Evolutionary conservation across 2,888 invertebrate species (phyloP), one percentile per base, ranked within the genome.

Genomic region (Xanthia icteritia): DNA sequence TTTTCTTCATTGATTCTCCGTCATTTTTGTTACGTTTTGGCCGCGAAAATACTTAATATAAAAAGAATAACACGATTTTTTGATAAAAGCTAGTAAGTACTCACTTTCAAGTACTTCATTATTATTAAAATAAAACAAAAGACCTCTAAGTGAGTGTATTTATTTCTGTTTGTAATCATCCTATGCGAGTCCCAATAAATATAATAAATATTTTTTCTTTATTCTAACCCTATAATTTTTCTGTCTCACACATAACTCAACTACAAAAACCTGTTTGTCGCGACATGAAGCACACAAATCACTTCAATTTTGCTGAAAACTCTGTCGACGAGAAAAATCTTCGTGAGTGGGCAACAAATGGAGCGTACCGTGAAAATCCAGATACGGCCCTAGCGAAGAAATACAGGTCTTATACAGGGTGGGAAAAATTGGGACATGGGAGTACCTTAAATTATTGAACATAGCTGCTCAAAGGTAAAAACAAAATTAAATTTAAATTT

Each of bases 341-440:
- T 45, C 15, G 54, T 56, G 74, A 83, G n/a, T 67, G 67, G 74
- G 83, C 70, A 83, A 71, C 83, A 83, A 79, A 82, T 82, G 79
- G 83, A 79, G 74, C 74, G 83, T 63, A 48, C 70, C 23, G 63
- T 27, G 63, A 83, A 68, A 79, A 64, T 74, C 60, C 15, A 73
- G 54, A 78, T 71, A 70, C 60, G 58, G 54, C 45, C 56, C 15
- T 20, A 54, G 66, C 8, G 8, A 56, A 68, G 31, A 74, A 78
- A 67, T 73, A 73, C 5, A 36, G n/a, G 42, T 69, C 23, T 65
- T 23, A 56, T 31, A 65, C 17, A 39, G 17, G 5, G 0, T 39
- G 56, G 2, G 11, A 56, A 4, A 39, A 68, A 68, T 51, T n/a
- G 36, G 36, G n/a, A 11, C n/a, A 68, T 17, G 2, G 17, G 20